Evolutionary conservation across 1,140 invertebrate species (phyloP).

Genomic region (Musca vetustissima): DNA sequence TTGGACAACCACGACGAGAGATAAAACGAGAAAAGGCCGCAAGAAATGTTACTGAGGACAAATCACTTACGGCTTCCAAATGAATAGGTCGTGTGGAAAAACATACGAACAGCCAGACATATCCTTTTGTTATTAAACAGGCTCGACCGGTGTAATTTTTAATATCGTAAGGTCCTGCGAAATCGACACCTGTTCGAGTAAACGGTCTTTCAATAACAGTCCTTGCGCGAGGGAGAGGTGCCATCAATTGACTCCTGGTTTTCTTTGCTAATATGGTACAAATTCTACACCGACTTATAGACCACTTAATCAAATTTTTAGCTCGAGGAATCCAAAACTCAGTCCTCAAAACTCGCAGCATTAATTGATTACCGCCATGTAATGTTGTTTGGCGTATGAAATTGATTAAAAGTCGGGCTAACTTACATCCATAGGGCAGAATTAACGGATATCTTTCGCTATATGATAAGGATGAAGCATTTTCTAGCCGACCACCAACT

Average conservation of each 20-base stretch:
- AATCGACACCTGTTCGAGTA: background rate
- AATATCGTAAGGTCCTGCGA: background rate
- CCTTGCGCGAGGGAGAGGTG: background rate
- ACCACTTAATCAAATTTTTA: background rate
- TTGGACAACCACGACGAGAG: too few relatives aligned
- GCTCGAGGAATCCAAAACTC: conserved; percentile 1
- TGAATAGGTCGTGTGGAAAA: conserved; percentile 11
- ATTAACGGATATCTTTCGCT: background rate
- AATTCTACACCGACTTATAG: background rate
- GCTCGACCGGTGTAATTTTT: background rate
- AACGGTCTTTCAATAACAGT: background rate
- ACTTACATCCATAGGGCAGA: background rate
- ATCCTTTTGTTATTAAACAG: background rate
- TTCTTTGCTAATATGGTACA: background rate
- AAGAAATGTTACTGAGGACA: background rate
- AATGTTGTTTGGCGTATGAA: background rate
- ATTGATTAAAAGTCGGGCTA: background rate
- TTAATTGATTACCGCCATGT: conserved; percentile 13
- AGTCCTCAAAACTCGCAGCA: background rate
- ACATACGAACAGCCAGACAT: background rate
- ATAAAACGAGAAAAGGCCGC: too few relatives aligned
- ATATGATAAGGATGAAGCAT: background rate
- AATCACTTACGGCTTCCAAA: background rate
- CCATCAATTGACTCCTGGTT: background rate
- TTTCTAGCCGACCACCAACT: background rate